phyloP scores from a whole-genome alignment of 1,140 invertebrate genomes.

The Macrotrachela quadricornifera region DNA sequence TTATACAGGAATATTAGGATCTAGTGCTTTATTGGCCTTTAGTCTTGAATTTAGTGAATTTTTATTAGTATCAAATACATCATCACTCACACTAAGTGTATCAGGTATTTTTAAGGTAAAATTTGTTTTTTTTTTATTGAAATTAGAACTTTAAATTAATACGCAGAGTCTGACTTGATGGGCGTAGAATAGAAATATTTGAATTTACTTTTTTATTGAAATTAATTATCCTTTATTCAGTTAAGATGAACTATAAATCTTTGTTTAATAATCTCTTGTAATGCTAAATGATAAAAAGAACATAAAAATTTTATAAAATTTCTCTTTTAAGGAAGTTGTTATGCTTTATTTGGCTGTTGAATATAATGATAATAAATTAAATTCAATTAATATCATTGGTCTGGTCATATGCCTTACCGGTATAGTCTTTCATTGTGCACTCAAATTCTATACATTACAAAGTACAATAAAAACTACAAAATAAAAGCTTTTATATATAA shows the following conservation, averaged over 20 bases:
- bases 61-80: constrained; percentile 73
- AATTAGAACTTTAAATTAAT: not conserved
- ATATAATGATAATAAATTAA: constrained; percentile 61
- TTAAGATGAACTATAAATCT: not conserved
- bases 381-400: constrained; percentile 57
- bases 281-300: no score
- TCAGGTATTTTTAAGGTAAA: constrained; percentile 83
- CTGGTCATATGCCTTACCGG: constrained; percentile 64
- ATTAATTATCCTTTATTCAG: constrained; percentile 20
- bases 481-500: no score
- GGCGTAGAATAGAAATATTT: not conserved
- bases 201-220: not conserved
- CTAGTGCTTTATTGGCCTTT: constrained; percentile 69
- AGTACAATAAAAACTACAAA: not conserved
- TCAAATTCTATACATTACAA: constrained; percentile 36
- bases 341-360: constrained; percentile 61
- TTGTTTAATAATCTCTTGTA: no score
- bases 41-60: constrained; percentile 76
- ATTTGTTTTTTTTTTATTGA: constrained; percentile 5
- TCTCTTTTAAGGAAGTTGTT: constrained; percentile 55
- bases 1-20: constrained; percentile 31
- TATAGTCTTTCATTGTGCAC: constrained; percentile 59
- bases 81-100: constrained; percentile 81
- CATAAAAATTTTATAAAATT: not conserved
- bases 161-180: no score